phyloP scores from a whole-genome alignment of 2,797 vertebrate species.

The Neopelma chrysocephalum region DNA sequence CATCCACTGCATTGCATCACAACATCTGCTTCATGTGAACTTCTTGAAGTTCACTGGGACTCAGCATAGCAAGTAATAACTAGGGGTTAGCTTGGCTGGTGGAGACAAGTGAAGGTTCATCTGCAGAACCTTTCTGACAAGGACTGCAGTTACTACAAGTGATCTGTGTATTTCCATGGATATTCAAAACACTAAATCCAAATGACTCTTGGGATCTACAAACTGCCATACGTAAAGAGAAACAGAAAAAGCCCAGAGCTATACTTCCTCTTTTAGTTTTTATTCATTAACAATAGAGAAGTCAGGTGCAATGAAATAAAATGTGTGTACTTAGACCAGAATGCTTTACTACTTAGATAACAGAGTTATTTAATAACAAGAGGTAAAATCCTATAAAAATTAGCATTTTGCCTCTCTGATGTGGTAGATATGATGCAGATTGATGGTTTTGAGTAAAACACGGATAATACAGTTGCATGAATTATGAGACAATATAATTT shows the following conservation, averaged over 20 bases:
- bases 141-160: background rate
- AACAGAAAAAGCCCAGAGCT: background rate
- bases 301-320: background rate
- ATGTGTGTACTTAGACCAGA: background rate
- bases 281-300: slow-evolving; percentile 7
- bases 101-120: background rate
- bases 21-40: slow-evolving; percentile 17
- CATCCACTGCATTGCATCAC: background rate
- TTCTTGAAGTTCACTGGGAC: background rate
- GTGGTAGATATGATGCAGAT: background rate
- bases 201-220: background rate
- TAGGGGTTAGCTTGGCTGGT: background rate
- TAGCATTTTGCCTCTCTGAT: background rate
- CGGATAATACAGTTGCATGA: background rate
- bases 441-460: background rate
- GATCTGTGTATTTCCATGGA: background rate
- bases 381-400: background rate
- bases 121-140: background rate
- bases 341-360: background rate
- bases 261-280: background rate
- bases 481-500: background rate
- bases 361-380: background rate
- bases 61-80: background rate
- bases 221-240: background rate
- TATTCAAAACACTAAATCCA: background rate